These are phyloP conservation scores for Carapus acus DNA, from an alignment of 2,797 vertebrate genomes.

Conservation along the genomic window DNA sequence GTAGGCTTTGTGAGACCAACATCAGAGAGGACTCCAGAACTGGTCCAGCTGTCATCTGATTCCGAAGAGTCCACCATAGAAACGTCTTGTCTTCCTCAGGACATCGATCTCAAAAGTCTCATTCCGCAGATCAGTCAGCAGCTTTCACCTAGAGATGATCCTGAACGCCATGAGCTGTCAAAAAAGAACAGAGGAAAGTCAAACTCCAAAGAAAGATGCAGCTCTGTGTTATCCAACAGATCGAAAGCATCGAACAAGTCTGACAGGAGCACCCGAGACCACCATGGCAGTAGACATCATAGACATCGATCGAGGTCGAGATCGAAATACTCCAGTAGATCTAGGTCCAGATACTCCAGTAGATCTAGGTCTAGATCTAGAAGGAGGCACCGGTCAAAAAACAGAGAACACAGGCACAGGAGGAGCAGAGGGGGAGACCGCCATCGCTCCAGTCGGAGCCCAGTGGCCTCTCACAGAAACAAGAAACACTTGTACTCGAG, in stretches of 20 bases:
- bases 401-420: constrained; percentile 68
- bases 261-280: constrained; percentile 24
- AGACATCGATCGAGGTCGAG: too few relatives aligned
- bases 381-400: constrained; percentile 63
- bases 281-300: constrained; percentile 44
- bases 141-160: constrained; percentile 35
- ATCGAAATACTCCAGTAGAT: too few relatives aligned
- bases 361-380: too few relatives aligned
- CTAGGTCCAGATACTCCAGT: too few relatives aligned
- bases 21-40: constrained; percentile 86
- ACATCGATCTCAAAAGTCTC: constrained; percentile 74
- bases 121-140: constrained; percentile 64
- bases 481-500: constrained; percentile 67
- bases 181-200: constrained; percentile 23
- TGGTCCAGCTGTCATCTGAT: constrained; percentile 88
- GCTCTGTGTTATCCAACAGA: constrained; percentile 19
- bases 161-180: constrained; percentile 2
- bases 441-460: constrained; percentile 38
- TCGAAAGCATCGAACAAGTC: constrained; percentile 26
- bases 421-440: constrained; percentile 72
- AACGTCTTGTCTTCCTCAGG: constrained; percentile 61
- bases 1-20: constrained; percentile 85
- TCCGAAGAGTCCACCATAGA: constrained; percentile 73
- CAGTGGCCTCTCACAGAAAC: constrained; percentile 38
- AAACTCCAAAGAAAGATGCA: constrained; percentile 30